These are phyloP conservation scores for Chionoecetes opilio DNA, from an alignment of 1,140 invertebrate genomes.

Conservation along the genomic window DNA sequence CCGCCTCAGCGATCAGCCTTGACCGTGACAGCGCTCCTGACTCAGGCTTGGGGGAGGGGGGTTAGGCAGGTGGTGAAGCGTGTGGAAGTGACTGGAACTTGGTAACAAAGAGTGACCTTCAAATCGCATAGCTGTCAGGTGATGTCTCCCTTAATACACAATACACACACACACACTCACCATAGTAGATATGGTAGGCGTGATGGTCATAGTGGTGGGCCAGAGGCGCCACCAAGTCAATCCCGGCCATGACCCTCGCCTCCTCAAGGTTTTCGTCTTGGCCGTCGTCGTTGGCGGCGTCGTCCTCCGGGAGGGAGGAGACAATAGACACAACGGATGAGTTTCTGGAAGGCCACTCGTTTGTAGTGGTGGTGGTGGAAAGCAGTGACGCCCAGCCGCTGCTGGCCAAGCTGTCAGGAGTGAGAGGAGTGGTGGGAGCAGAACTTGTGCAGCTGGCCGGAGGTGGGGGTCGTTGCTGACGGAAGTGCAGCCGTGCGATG, in stretches of 20 bases:
- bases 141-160: not conserved
- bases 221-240: conserved; percentile 66
- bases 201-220: conserved; percentile 76
- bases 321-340: conserved; percentile 69
- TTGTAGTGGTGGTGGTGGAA: conserved; percentile 43
- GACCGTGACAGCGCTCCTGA: not conserved
- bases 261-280: conserved; percentile 62
- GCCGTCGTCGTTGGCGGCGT: conserved; percentile 42
- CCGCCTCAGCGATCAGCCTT: not conserved
- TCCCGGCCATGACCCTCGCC: conserved; percentile 71
- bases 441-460: conserved; percentile 47
- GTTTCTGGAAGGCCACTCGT: conserved; percentile 66
- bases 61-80: conserved; percentile 40
- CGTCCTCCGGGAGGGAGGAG: conserved; percentile 74
- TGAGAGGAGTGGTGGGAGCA: not conserved
- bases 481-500: conserved; percentile 65
- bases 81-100: conserved; percentile 52
- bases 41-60: not conserved
- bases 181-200: conserved; percentile 80
- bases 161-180: conserved; percentile 59
- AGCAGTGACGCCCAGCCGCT: conserved; percentile 59
- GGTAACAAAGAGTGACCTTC: conserved; percentile 77
- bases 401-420: conserved; percentile 43
- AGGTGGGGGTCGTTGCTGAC: conserved; percentile 3
- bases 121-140: not conserved